Conservation (phyloP, 1,140 invertebrate genomes). For the Zelostemma sp. region DNA sequence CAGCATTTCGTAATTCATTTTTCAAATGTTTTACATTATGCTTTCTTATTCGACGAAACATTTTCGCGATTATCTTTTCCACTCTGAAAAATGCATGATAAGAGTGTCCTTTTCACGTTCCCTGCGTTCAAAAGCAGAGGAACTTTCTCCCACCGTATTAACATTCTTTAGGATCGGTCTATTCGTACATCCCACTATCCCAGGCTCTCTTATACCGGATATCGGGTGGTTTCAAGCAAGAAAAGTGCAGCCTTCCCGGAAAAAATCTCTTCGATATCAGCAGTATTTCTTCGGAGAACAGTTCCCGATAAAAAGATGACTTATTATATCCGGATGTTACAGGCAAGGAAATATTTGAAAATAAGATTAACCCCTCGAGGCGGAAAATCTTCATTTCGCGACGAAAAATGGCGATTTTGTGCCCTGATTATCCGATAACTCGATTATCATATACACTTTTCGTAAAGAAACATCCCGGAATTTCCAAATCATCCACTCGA, state of each 20-base stretch:
- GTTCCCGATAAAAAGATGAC: neutral
- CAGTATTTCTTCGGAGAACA: neutral
- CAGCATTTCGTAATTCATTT: too few species aligned
- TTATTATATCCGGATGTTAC: neutral
- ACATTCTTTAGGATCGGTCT: slow-evolving; percentile 30
- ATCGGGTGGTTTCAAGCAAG: slow-evolving; percentile 33
- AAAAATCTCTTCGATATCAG: neutral
- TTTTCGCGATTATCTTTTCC: too few species aligned
- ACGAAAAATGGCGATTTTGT: too few species aligned
- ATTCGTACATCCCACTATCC: slow-evolving; percentile 11
- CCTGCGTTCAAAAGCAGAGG: too few species aligned
- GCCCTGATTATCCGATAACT: too few species aligned
- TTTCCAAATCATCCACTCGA: too few species aligned
- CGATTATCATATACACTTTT: neutral
- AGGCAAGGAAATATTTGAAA: neutral
- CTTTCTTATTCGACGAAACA: too few species aligned
- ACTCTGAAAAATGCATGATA: too few species aligned
- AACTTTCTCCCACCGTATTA: slow-evolving; percentile 36
- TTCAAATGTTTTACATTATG: too few species aligned
- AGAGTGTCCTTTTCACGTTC: too few species aligned
- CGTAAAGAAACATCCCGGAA: neutral
- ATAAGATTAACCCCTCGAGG: neutral
- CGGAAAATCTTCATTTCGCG: too few species aligned
- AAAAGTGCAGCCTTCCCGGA: slow-evolving; percentile 17
- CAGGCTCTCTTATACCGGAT: slow-evolving; percentile 19